Conservation (phyloP, 2,888 invertebrate species). For the Eupithecia dodoneata region DNA sequence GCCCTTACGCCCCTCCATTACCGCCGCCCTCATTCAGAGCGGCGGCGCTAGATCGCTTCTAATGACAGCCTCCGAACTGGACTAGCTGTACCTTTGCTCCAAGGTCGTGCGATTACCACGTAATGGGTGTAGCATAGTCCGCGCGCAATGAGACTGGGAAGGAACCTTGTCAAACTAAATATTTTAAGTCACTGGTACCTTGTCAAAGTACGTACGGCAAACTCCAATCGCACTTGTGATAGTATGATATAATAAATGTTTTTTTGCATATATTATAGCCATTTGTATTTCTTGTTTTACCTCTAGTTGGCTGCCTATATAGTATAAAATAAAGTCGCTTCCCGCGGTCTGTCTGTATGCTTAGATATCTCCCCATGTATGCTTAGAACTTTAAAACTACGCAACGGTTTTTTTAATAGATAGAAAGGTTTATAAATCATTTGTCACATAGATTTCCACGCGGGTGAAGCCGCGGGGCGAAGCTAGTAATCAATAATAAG, state of each 20-base stretch:
- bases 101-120: conserved; percentile 61
- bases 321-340: too few species aligned
- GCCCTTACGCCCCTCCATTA: conserved; percentile 37
- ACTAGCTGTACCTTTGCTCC: conserved; percentile 32
- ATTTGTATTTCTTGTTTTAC: too few species aligned
- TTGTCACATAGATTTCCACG: too few species aligned
- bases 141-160: background rate
- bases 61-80: conserved; percentile 43
- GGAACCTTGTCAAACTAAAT: background rate
- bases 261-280: too few species aligned
- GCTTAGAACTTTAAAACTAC: too few species aligned
- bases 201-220: background rate
- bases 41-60: conserved; percentile 39
- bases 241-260: background rate
- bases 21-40: conserved; percentile 38
- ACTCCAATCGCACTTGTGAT: background rate
- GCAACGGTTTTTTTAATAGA: too few species aligned
- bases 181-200: background rate
- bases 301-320: too few species aligned
- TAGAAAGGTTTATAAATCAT: too few species aligned
- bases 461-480: too few species aligned
- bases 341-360: too few species aligned
- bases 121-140: conserved; percentile 33
- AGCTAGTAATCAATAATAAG: too few species aligned
- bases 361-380: too few species aligned